Base-by-base conservation (phyloP, 2,797 vertebrate species). In the Chaunax sp. region DNA sequence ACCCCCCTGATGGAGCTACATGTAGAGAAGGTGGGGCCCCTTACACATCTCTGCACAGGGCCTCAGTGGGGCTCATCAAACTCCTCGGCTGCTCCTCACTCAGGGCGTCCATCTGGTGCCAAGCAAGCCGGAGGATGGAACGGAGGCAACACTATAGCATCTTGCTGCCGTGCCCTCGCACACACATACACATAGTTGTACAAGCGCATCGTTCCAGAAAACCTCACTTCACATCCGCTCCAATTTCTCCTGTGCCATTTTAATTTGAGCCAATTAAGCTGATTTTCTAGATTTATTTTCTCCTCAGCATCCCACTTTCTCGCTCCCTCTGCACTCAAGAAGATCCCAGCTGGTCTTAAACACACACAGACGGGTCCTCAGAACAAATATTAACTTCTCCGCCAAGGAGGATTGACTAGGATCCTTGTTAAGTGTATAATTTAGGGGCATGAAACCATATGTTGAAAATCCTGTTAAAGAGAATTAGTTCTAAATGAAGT, bases 351-450 rank as follows among this genome's bases (percentile, higher is more conserved):
- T 90, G 91, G 86, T 65, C 80, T 92, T 91, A 90, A 94, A 90
- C 87, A 92, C 90, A 93, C 87, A 93, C 82, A 86, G 78, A 79
- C 82, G 56, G 69, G 78, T 78, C 80, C 78, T 84, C 74, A 81
- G 80, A 89, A 89, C 89, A 92, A 93, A 93, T 89, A 94, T 89
- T 80, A 91, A 91, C 88, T 82, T 68, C 84, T 87, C 87, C 82
- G 80, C 77, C 77, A 69, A 23, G 49, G 62, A 85, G 71, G 80
- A 85, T 70, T 71, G 81, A 58, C 78, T 75, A 50, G 55, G 51
- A 78, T 85, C 68, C 78, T 80, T 81, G 79, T 84, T 76, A 82
- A 87, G 81, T 75, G 81, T 83, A 80, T 84, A 81, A 89, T 87
- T 89, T 76, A 25, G 71, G 80, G 50, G 52, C 72, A 80, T 59